Evolutionary conservation across 2,113 vertebrate species (phyloP), one percentile per base, ranked within the genome.

Genomic region (Apeltes quadracus): DNA sequence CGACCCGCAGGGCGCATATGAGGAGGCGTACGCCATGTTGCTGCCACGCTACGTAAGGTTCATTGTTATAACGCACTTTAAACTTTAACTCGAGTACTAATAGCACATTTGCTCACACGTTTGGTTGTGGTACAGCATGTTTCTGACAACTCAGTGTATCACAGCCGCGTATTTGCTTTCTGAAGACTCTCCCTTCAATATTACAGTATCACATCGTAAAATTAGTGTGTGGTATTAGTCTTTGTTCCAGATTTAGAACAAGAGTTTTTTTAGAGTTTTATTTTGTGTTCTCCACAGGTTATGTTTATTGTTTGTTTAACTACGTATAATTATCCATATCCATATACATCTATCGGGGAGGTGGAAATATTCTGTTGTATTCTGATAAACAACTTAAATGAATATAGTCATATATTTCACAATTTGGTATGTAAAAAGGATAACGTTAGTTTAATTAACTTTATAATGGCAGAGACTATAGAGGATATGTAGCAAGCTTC

Each of bases 1-100:
- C 75, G 66, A 23, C 44, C 34, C 55, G 61, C 59, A 55, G 72
- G 61, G 65, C 81, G 82, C 70, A 53, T 78, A 86, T 76, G 58
- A 64, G 65, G 38, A 29, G n/a, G 61, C 38, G 23, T 76, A 46
- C n/a, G 43, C 67, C 12, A n/a, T 39, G 32, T 56, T 70, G 2
- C 22, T 14, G 46, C 11, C 32, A 7, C n/a, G 51, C n/a, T 29
- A 79, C 4, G 1, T 3, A 16, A 61, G 61, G 4, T n/a, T 51
- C 48, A 29, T 38, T 36, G 12, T 70, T 38, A n/a, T 4, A 4
- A 8, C 57, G 23, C 25, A 15, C 32, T 61, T 22, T 78, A 23
- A 51, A 51, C 13, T 15, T 59, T 36, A 55, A 5, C 44, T 57
- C 5, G 4, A 34, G 27, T 46, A 44, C 22, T 67, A 7, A 44